A percentile compares a stretch with the other conserved stretches of the same genome.
Evolutionary conservation across 1,140 invertebrate genomes (phyloP).

Genomic region (Tetragonula clypearis): DNA sequence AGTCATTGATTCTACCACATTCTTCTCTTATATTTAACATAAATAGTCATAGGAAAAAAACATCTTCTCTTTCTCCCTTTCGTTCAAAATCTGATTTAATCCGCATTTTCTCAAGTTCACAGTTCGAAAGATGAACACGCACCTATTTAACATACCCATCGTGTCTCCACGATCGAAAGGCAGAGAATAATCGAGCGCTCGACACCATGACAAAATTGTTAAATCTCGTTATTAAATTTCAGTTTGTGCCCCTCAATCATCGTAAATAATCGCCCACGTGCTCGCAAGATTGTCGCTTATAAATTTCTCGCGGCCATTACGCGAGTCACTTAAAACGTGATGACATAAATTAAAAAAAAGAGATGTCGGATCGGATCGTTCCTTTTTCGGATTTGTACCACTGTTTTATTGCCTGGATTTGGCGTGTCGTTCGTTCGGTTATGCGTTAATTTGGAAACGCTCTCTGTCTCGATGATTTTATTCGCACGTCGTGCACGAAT

Average conservation of each 20-base stretch:
- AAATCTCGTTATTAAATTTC: slow-evolving; percentile 68
- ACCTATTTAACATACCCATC: neutral
- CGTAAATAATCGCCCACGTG: slow-evolving; percentile 72
- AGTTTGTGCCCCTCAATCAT: slow-evolving; percentile 41
- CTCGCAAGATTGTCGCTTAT: slow-evolving; percentile 44
- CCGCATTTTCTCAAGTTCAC: too few species aligned
- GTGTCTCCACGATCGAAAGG: neutral
- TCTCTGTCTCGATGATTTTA: neutral
- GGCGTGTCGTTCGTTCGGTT: too few species aligned
- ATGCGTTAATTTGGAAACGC: slow-evolving; percentile 1
- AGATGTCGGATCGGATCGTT: slow-evolving; percentile 42
- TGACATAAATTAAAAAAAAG: slow-evolving; percentile 69
- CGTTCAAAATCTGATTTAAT: too few species aligned
- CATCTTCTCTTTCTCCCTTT: too few species aligned
- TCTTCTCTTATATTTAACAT: too few species aligned
- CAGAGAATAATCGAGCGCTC: neutral
- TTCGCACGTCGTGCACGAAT: neutral
- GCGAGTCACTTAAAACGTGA: slow-evolving; percentile 64
- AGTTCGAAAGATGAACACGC: too few species aligned
- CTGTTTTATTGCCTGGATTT: slow-evolving; percentile 6
- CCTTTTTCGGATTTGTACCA: slow-evolving; percentile 23
- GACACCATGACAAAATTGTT: slow-evolving; percentile 53
- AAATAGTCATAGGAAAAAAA: too few species aligned
- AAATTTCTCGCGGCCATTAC: slow-evolving; percentile 68
- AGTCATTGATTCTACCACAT: too few species aligned